Evolutionary conservation across 2,113 vertebrate genomes (phyloP).

Genomic region (Pedionomus torquatus): DNA sequence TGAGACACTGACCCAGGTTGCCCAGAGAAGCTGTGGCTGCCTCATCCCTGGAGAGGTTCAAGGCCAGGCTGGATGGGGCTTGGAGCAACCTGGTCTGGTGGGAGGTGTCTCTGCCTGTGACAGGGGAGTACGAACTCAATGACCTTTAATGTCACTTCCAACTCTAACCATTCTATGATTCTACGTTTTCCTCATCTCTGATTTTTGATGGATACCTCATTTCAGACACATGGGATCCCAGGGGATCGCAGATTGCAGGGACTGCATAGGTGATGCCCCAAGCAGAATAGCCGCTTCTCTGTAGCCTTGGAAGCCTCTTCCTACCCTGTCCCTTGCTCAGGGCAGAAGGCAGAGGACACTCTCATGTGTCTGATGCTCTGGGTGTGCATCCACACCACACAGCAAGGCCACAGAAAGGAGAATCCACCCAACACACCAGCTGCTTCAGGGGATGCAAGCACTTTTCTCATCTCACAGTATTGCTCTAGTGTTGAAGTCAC

Average conservation of each 20-base stretch:
- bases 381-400: neutral
- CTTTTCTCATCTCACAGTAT: neutral
- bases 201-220: neutral
- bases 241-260: neutral
- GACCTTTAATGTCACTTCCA: too few species aligned
- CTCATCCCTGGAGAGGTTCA: too few species aligned
- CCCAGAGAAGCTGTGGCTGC: too few species aligned
- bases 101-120: too few species aligned
- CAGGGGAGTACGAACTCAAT: too few species aligned
- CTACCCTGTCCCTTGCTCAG: neutral
- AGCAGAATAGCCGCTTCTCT: neutral
- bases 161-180: too few species aligned
- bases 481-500: rapidly evolving
- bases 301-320: neutral
- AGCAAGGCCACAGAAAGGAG: neutral
- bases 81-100: too few species aligned
- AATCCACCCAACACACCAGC: neutral
- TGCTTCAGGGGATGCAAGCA: neutral
- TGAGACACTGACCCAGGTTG: too few species aligned
- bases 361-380: neutral
- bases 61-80: too few species aligned
- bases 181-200: neutral
- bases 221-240: neutral
- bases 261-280: neutral
- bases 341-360: neutral